Evolutionary conservation across 2,113 vertebrate species (phyloP).

Genomic region (Clupea harengus): DNA sequence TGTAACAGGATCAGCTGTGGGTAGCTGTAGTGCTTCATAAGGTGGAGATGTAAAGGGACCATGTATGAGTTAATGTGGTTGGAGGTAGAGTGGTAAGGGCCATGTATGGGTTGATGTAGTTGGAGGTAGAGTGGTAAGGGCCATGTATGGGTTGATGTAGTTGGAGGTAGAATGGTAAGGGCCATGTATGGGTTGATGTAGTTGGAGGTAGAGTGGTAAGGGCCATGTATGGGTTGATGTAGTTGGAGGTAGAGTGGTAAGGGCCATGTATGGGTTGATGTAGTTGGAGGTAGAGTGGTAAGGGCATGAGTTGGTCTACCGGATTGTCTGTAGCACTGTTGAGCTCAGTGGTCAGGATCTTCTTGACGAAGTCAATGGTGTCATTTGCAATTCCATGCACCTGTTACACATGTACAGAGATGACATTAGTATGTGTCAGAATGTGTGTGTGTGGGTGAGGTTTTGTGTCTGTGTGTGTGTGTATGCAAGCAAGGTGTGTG

Average conservation of each 20-base stretch:
- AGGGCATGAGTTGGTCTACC: slow-evolving; percentile 66
- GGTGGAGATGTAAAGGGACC: too few species aligned
- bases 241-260: not conserved
- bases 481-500: not conserved
- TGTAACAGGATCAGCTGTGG: not conserved
- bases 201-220: not conserved
- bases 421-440: not conserved
- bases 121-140: not conserved
- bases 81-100: too few species aligned
- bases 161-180: not conserved
- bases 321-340: slow-evolving; percentile 85
- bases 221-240: not conserved
- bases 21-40: not conserved
- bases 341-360: slow-evolving; percentile 76
- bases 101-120: not conserved
- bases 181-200: not conserved
- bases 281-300: not conserved
- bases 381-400: slow-evolving; percentile 81
- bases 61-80: too few species aligned
- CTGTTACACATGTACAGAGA: slow-evolving; percentile 51
- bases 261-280: not conserved
- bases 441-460: too few species aligned
- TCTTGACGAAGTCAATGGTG: slow-evolving; percentile 80
- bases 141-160: not conserved
- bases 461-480: slow-evolving; percentile 31